Evolutionary conservation across 2,797 vertebrate genomes (phyloP).

Genomic region (Esox masquinongy): DNA sequence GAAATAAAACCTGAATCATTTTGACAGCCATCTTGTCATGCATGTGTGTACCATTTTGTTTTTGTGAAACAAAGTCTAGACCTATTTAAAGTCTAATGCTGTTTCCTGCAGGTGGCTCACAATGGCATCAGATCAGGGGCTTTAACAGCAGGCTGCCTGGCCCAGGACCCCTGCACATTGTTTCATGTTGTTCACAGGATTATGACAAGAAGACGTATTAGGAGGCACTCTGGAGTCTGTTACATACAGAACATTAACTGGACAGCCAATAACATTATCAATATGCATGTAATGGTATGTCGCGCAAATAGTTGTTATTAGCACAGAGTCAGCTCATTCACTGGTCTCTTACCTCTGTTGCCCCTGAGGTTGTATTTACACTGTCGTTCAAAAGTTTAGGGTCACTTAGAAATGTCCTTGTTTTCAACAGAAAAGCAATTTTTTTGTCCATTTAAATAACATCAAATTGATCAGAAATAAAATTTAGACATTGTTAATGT

Average conservation of each 20-base stretch:
- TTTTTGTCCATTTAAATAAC: no score
- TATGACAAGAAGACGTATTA: constrained; percentile 30
- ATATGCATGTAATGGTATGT: not conserved
- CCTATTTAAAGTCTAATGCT: not conserved
- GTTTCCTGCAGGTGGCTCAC: constrained; percentile 19
- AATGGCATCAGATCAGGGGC: not conserved
- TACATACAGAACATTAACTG: not conserved
- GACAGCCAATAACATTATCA: not conserved
- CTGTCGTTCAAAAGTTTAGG: no score
- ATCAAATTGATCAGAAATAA: no score
- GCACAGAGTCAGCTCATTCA: no score
- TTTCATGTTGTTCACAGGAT: not conserved
- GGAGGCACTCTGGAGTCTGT: constrained; percentile 23
- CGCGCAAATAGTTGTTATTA: no score
- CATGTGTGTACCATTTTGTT: not conserved
- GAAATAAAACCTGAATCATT: constrained; percentile 34
- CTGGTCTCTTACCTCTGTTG: no score
- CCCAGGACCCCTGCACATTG: no score
- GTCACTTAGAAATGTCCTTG: no score
- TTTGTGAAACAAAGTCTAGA: not conserved
- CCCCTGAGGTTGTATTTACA: no score
- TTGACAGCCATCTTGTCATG: not conserved
- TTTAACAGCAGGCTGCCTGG: not conserved
- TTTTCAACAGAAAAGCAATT: no score
- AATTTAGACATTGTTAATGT: no score